These are phyloP conservation scores for Actinernus sp. DNA, from an alignment of 92 coral and sea anemone genomes.

Conservation along the genomic window DNA sequence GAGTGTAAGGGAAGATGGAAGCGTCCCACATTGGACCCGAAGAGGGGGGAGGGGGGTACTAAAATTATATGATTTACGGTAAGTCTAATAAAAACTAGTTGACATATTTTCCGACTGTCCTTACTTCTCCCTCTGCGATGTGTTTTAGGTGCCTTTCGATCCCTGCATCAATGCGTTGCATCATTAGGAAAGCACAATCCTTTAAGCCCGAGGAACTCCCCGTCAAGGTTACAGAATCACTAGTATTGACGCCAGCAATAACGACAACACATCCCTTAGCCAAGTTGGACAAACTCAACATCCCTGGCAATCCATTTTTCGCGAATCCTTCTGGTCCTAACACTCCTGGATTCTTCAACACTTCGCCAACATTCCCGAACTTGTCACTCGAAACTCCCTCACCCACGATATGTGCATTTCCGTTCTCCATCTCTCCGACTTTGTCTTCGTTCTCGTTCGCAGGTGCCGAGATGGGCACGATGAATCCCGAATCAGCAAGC, in stretches of 20 bases:
- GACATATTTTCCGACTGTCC: too few relatives aligned
- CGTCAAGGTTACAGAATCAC: slow-evolving; percentile 57
- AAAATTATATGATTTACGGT: too few relatives aligned
- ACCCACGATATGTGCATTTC: slow-evolving; percentile 86
- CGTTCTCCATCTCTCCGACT: slow-evolving; percentile 81
- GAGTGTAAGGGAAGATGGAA: too few relatives aligned
- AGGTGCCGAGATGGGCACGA: slow-evolving; percentile 42
- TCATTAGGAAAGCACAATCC: slow-evolving; percentile 90
- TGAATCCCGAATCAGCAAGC: slow-evolving; percentile 25
- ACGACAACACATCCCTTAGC: slow-evolving; percentile 50
- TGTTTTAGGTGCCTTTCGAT: slow-evolving; percentile 86
- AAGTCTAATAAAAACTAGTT: too few relatives aligned
- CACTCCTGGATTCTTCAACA: slow-evolving; percentile 68
- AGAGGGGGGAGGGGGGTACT: too few relatives aligned
- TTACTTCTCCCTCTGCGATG: too few relatives aligned
- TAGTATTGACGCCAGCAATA: slow-evolving; percentile 25
- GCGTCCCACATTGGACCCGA: too few relatives aligned
- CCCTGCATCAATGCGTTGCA: slow-evolving; percentile 95
- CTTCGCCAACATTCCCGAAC: slow-evolving; percentile 66
- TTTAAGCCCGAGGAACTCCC: slow-evolving; percentile 83
- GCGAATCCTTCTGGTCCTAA: slow-evolving; percentile 86
- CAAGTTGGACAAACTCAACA: slow-evolving; percentile 70
- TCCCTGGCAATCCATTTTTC: slow-evolving; percentile 81
- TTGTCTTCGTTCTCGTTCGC: slow-evolving; percentile 61
- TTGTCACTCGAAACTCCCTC: slow-evolving; percentile 91